A percentile compares a stretch with the other conserved stretches of the same genome.
Conservation (phyloP, 2,113 vertebrate genomes). For the Tyto alba region DNA sequence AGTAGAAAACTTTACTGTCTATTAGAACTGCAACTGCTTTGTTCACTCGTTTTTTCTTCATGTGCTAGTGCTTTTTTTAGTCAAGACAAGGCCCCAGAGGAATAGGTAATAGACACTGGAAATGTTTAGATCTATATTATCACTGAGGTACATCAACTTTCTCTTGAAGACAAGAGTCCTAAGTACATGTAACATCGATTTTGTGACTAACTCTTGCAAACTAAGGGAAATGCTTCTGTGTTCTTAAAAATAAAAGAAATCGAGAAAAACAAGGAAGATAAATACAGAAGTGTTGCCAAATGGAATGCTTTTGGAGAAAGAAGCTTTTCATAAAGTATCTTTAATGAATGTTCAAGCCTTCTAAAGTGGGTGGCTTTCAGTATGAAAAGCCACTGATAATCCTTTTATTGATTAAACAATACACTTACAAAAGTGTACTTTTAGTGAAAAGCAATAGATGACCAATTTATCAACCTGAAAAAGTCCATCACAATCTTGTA, state of each 20-base stretch:
- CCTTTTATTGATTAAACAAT: not conserved
- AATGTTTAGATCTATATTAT: not conserved
- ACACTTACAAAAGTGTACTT: not conserved
- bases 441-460: not conserved
- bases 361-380: not conserved
- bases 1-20: not conserved
- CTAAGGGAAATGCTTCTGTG: not conserved
- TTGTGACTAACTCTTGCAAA: not conserved
- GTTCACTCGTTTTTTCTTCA: not conserved
- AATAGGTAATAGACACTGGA: not conserved
- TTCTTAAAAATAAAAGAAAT: not conserved
- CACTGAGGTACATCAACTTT: not conserved
- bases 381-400: not conserved
- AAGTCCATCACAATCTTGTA: constrained; percentile 33
- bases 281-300: not conserved
- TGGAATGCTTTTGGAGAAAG: not conserved
- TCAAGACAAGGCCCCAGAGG: not conserved
- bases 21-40: not conserved
- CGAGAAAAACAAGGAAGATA: not conserved
- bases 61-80: not conserved
- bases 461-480: not conserved
- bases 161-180: not conserved
- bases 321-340: not conserved
- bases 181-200: not conserved
- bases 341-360: not conserved